These are phyloP conservation scores for Aphrophora alni DNA, from an alignment of 2,888 invertebrate genomes.

Conservation along the genomic window DNA sequence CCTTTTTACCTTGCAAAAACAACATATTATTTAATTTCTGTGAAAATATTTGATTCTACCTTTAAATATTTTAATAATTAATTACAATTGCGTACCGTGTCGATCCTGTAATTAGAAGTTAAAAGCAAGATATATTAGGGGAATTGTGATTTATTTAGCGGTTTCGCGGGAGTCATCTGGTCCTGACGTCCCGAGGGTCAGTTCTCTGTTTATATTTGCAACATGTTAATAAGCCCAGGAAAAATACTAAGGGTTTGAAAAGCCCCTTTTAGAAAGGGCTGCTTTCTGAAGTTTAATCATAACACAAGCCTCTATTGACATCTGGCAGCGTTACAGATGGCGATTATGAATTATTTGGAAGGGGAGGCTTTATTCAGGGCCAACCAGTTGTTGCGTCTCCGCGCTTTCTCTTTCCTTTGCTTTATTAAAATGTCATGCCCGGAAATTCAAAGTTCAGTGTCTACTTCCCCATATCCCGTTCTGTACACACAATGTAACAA, in stretches of 20 bases:
- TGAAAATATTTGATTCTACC: too few species aligned
- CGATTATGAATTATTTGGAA: constrained; percentile 37
- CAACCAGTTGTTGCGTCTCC: constrained; percentile 28
- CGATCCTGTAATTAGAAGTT: too few species aligned
- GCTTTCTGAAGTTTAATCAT: constrained; percentile 27
- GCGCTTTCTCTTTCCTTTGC: constrained; percentile 2
- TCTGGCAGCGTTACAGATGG: constrained; percentile 35
- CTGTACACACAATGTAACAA: too few species aligned
- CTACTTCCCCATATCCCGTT: too few species aligned
- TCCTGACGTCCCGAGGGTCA: background rate
- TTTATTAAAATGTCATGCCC: constrained; percentile 38
- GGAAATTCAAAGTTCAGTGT: constrained; percentile 28
- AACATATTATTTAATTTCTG: too few species aligned
- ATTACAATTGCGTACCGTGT: too few species aligned
- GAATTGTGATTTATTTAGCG: background rate
- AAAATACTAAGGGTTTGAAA: background rate
- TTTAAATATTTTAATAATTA: too few species aligned
- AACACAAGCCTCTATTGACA: constrained; percentile 34
- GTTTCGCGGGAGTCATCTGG: background rate
- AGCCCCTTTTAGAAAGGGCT: constrained; percentile 6
- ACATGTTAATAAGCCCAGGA: constrained; percentile 17
- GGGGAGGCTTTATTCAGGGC: background rate
- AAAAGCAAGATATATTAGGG: background rate
- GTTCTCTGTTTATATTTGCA: constrained; percentile 22
- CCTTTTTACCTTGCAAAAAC: too few species aligned